Base-by-base conservation (phyloP, 23 tunicate species). In the Aplidium turbinatum region DNA sequence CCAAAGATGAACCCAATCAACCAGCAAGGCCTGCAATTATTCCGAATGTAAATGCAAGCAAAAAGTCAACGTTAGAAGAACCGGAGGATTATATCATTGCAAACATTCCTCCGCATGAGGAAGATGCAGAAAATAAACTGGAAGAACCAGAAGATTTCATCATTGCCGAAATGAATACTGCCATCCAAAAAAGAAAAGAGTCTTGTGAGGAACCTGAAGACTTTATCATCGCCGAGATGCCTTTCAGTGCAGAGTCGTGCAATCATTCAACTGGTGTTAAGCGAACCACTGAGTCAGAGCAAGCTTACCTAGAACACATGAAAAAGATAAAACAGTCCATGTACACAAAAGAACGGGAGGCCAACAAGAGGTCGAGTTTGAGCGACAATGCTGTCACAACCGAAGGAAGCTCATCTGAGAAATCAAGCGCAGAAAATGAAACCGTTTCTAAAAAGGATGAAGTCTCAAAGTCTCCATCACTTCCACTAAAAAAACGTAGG, bases 91-190 rank as follows among this genome's bases (percentile, higher is more conserved):
- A 69, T 38, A 88, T 88, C 28, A 88, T 88, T n/a, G 96, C 96
- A 7, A 55, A 53, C 38, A 81, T 88, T 51, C 94, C 86, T 3
- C 24, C 40, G 25, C 35, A 73, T 0, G 71, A 42, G 13, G 26
- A 66, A 23, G 73, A 66, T n/a, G 38, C 38, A 18, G 4, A 31
- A 19, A 38, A 47, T 38, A 7, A 69, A 23, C 32, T 58, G 0
- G 96, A 89, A 68, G 96, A 89, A 53, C 96, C 96, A 0, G 96
- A 89, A 70, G 96, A 89, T 33, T 89, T 77, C 72, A 89, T 89
- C 31, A 89, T 89, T 38, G 96, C 96, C 0, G 50, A 47, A n/a
- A 51, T 87, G 58, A 51, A 53, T 2, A 34, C 38, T 11, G 38
- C 31, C 0, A 73, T 32, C n/a, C 57, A 64, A 18, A 76, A 85